These are phyloP conservation scores for Ormyrus rosae DNA, from an alignment of 2,888 invertebrate species.

Conservation along the genomic window DNA sequence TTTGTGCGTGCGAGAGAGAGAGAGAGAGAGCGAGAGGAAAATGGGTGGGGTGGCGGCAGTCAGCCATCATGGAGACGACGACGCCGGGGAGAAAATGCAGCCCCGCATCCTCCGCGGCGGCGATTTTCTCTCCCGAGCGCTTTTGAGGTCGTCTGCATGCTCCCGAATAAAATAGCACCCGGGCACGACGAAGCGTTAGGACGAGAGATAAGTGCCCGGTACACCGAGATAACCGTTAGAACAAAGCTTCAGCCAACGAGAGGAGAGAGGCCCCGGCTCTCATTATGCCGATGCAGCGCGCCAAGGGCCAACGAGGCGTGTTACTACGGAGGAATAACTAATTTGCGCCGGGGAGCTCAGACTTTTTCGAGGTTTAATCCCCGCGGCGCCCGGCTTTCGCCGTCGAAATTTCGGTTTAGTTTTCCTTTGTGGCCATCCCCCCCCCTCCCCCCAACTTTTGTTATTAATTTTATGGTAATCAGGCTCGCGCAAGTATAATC, in stretches of 20 bases:
- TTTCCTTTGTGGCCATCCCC: no score
- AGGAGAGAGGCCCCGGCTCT: neutral
- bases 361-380: neutral
- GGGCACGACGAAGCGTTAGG: neutral
- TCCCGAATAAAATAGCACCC: constrained; percentile 17
- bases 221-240: constrained; percentile 49
- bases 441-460: no score
- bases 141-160: neutral
- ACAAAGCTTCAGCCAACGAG: constrained; percentile 43
- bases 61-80: constrained; percentile 50
- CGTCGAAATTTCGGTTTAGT: no score
- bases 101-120: constrained; percentile 13
- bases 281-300: constrained; percentile 31
- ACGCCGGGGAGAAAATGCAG: constrained; percentile 17
- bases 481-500: no score
- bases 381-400: no score
- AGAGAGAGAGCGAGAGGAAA: constrained; percentile 22
- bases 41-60: constrained; percentile 52
- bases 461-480: no score
- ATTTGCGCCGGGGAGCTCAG: constrained; percentile 17
- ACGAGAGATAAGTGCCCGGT: constrained; percentile 42
- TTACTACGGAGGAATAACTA: constrained; percentile 35
- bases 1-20: constrained; percentile 37
- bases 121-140: constrained; percentile 9
- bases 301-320: neutral